phyloP scores from a whole-genome alignment of 2,888 invertebrate species.

The Ormyrus rosae region DNA sequence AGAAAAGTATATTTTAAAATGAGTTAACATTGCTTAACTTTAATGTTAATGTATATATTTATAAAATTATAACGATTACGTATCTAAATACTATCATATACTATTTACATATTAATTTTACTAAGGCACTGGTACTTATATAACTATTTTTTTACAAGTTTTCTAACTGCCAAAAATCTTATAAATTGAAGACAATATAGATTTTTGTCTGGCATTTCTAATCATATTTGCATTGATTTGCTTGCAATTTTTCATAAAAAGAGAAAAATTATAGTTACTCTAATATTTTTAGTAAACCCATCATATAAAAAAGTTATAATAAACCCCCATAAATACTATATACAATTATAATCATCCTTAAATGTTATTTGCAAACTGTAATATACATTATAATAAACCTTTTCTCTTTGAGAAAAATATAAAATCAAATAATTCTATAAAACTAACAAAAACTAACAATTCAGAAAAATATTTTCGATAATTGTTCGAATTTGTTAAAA shows the following conservation, averaged over 20 bases:
- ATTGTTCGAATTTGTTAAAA: no score
- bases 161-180: slow-evolving; percentile 39
- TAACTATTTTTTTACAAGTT: neutral
- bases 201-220: slow-evolving; percentile 31
- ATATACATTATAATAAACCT: no score
- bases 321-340: no score
- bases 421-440: neutral
- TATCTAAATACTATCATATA: neutral
- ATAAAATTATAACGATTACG: neutral
- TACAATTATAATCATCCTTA: no score
- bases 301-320: neutral
- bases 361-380: no score
- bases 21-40: neutral
- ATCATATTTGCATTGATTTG: slow-evolving; percentile 52
- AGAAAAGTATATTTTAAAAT: slow-evolving; percentile 16
- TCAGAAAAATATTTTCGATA: no score
- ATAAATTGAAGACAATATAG: slow-evolving; percentile 31
- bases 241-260: slow-evolving; percentile 46
- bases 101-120: neutral
- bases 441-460: neutral
- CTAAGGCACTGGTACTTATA: slow-evolving; percentile 15
- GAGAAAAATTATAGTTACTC: slow-evolving; percentile 25
- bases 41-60: neutral
- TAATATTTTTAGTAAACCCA: slow-evolving; percentile 11
- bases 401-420: neutral